Conservation (phyloP, 2,113 vertebrate species). For the Crotalus horridus region DNA sequence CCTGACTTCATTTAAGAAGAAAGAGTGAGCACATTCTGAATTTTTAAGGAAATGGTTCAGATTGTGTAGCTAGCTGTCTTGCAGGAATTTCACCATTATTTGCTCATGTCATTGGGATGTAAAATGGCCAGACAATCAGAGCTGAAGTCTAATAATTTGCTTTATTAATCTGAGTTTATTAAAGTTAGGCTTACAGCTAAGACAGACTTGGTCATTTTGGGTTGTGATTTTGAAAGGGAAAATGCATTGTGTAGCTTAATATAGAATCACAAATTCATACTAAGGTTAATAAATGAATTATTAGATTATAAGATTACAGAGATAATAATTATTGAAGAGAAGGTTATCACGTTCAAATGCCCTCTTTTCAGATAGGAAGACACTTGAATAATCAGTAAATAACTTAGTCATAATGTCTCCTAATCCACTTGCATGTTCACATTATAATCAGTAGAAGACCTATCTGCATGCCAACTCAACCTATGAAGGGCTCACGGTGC, state of each 20-base stretch:
- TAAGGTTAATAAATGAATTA: background rate
- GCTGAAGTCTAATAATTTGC: background rate
- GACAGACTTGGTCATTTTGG: background rate
- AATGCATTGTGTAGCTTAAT: background rate
- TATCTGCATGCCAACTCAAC: background rate
- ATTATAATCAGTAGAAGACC: background rate
- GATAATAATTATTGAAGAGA: background rate
- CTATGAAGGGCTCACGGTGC: background rate
- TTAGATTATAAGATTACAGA: background rate
- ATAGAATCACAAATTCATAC: background rate
- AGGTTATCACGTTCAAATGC: background rate
- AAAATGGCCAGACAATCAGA: background rate
- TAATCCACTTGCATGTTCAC: background rate
- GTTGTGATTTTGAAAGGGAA: background rate
- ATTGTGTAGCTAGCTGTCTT: background rate
- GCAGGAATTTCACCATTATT: background rate
- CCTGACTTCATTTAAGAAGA: background rate
- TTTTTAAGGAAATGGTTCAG: background rate
- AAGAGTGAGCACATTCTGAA: background rate
- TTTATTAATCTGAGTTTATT: background rate
- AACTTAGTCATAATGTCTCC: background rate
- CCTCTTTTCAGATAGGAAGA: background rate
- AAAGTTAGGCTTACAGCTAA: background rate
- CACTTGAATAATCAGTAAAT: background rate
- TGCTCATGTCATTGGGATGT: background rate